Evolutionary conservation across 2,888 invertebrate species (phyloP), one percentile per base, ranked within the genome.

Genomic region (Polyommatus iphigenia): DNA sequence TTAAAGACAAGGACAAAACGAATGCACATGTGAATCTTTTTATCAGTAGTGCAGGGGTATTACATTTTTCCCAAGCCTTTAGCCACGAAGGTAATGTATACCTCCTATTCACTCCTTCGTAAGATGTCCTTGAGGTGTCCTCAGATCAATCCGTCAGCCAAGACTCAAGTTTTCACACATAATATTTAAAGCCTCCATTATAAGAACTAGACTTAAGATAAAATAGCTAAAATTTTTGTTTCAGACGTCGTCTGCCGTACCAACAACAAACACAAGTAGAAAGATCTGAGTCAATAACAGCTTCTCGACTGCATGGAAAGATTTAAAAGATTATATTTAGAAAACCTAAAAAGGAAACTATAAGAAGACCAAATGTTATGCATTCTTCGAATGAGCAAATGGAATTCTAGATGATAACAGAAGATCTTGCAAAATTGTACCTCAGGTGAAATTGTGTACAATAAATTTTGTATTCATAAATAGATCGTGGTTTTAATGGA

Each of bases 381-480:
- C 1, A 29, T 67, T 29, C 29, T 67, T 24, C 13, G 6, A 67
- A 8, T n/a, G 24, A 24, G 10, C 24, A 62, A 24, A 13, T 24
- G 4, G 8, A 13, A 62, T 62, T 32, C 4, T 2, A 29, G 15
- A 67, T 2, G 29, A 67, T 5, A 67, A 32, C 15, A 67, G 62
- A 62, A 20, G 10, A 20, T 24, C 13, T 67, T 32, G 2, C 6
- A 32, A 29, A 29, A 1, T 67, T 15, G 67, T 67, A 13, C 15
- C 29, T 32, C 67, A 67, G 67, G 67, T 67, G 67, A 67, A 62
- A 32, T 29, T 67, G 13, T 18, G 67, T 32, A 6, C 67, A 67
- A 67, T 67, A 67, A 67, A 67, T 29, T 8, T 67, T 15, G 29
- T 67, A 67, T 67, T 67, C 67, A 20, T 67, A 67, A 67, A 67